phyloP scores from a whole-genome alignment of 2,888 invertebrate genomes.

The Acrobasis repandana region DNA sequence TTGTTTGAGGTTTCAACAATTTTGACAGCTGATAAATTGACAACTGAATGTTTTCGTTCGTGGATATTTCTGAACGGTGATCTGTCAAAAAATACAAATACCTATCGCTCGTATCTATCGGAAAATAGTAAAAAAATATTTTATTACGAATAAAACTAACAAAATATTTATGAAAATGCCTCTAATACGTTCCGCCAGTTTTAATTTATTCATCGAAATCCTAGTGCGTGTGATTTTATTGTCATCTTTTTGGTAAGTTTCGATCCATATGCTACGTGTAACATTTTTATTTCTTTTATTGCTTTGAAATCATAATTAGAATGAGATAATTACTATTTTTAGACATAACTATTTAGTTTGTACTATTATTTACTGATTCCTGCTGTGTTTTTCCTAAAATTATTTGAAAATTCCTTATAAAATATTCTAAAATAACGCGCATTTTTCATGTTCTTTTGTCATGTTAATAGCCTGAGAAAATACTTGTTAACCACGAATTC shows the following conservation, averaged over 20 bases:
- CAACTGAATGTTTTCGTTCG: neutral
- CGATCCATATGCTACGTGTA: constrained; percentile 47
- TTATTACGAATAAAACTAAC: constrained; percentile 30
- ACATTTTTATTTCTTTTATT: neutral
- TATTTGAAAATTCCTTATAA: constrained; percentile 2
- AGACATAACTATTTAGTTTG: neutral
- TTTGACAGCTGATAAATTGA: neutral
- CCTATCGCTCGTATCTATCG: constrained; percentile 1
- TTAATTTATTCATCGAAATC: constrained; percentile 77
- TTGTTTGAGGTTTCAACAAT: neutral
- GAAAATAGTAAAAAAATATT: constrained; percentile 16
- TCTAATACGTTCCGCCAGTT: constrained; percentile 69
- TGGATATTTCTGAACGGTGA: constrained; percentile 9
- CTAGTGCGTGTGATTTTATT: constrained; percentile 73
- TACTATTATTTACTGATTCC: neutral
- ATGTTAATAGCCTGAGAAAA: neutral
- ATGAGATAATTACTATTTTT: neutral
- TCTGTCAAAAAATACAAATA: constrained; percentile 11
- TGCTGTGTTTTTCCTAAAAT: neutral
- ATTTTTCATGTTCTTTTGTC: neutral
- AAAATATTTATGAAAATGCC: constrained; percentile 56
- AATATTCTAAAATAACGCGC: neutral
- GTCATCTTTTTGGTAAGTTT: constrained; percentile 80
- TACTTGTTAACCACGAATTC: neutral
- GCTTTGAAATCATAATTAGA: neutral